Percentiles rank a stretch among this genome's conserved stretches.
Evolutionary conservation across 2,113 vertebrate genomes (phyloP).

Genomic region (Grantiella picta): DNA sequence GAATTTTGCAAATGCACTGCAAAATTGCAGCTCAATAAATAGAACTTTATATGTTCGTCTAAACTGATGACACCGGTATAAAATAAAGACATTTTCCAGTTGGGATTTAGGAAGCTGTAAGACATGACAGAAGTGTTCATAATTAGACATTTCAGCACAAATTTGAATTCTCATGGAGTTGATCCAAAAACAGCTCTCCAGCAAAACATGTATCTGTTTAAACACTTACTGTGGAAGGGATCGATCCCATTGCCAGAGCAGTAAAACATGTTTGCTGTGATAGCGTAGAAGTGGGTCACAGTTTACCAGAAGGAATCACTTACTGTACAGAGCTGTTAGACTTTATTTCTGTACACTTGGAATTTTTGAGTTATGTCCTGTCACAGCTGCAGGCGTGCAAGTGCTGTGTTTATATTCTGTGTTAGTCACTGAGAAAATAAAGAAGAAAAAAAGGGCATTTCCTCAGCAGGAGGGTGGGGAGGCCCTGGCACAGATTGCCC

Average conservation of each 20-base stretch:
- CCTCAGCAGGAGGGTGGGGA: background rate
- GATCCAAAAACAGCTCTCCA: background rate
- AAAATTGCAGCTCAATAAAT: background rate
- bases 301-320: background rate
- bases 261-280: background rate
- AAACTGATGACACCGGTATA: conserved; percentile 3
- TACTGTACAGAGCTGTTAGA: background rate
- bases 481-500: background rate
- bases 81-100: background rate
- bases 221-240: background rate
- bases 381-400: background rate
- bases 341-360: background rate
- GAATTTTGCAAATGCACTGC: background rate
- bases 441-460: background rate
- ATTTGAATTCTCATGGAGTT: background rate
- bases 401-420: background rate
- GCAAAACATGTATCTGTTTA: background rate
- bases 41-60: background rate
- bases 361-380: background rate
- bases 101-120: background rate
- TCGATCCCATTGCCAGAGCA: background rate
- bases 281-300: background rate
- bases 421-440: background rate
- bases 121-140: background rate
- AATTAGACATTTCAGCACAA: background rate